Conservation (phyloP, 1,140 invertebrate genomes). For the Trichonephila clavipes region DNA sequence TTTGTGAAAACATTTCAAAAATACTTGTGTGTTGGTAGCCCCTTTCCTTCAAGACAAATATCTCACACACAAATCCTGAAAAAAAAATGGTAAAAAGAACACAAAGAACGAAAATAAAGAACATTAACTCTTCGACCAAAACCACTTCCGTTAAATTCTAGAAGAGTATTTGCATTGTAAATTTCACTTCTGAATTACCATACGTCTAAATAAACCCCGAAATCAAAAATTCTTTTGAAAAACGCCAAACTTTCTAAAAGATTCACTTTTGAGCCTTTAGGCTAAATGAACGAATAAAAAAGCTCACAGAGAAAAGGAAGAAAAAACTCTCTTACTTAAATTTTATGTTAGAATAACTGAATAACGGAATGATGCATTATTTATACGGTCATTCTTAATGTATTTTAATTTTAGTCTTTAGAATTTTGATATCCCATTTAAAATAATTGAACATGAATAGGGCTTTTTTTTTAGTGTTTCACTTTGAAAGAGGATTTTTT, state of each 20-base stretch:
- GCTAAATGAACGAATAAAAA: neutral
- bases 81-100: neutral
- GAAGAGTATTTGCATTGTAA: slow-evolving; percentile 46
- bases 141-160: slow-evolving; percentile 47
- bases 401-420: slow-evolving; percentile 1
- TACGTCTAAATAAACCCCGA: slow-evolving; percentile 49
- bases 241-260: neutral
- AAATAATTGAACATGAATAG: neutral
- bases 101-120: neutral
- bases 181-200: slow-evolving; percentile 32
- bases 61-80: neutral
- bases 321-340: neutral
- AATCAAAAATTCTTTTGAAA: slow-evolving; percentile 42
- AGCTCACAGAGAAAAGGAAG: neutral
- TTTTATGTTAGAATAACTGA: slow-evolving; percentile 5
- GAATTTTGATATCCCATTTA: neutral
- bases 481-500: no score
- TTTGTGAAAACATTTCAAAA: no score
- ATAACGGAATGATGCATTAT: neutral
- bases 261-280: neutral
- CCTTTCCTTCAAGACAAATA: neutral
- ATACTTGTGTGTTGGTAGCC: no score
- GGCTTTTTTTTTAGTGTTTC: neutral
- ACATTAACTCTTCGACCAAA: neutral
- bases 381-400: neutral